Evolutionary conservation across 2,113 vertebrate species (phyloP).

Genomic region (Actenoides lindsayi): DNA sequence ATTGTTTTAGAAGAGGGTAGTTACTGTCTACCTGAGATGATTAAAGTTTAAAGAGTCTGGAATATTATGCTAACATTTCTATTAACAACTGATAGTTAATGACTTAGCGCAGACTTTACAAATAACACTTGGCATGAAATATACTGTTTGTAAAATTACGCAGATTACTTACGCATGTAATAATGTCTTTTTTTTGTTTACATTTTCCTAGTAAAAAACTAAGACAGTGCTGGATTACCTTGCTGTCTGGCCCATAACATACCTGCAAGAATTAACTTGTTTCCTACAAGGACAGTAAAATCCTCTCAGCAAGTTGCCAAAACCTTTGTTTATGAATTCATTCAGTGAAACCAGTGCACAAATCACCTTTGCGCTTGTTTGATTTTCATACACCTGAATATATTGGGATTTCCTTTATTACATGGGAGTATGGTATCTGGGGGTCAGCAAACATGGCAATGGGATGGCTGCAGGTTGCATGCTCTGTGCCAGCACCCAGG

Average conservation of each 20-base stretch:
- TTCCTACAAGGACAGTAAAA: background rate
- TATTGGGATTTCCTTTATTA: background rate
- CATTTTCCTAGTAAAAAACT: background rate
- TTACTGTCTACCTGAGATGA: background rate
- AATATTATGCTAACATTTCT: background rate
- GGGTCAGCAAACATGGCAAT: background rate
- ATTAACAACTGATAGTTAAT: background rate
- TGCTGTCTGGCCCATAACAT: background rate
- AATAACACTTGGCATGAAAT: background rate
- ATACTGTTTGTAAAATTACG: background rate
- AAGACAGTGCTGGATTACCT: background rate
- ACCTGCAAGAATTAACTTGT: background rate
- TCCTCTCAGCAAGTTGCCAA: background rate
- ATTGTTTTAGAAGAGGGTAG: background rate
- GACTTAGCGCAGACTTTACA: background rate
- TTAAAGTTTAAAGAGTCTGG: background rate
- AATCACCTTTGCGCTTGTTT: background rate
- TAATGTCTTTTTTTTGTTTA: background rate
- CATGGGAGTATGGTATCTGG: rapidly evolving
- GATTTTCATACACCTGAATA: background rate
- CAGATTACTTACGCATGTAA: background rate
- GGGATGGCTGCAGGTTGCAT: background rate
- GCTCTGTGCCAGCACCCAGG: rapidly evolving
- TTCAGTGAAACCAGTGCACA: background rate
- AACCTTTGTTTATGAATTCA: background rate